Conservation (phyloP, 2,113 vertebrate species). For the Antechinus flavipes region DNA sequence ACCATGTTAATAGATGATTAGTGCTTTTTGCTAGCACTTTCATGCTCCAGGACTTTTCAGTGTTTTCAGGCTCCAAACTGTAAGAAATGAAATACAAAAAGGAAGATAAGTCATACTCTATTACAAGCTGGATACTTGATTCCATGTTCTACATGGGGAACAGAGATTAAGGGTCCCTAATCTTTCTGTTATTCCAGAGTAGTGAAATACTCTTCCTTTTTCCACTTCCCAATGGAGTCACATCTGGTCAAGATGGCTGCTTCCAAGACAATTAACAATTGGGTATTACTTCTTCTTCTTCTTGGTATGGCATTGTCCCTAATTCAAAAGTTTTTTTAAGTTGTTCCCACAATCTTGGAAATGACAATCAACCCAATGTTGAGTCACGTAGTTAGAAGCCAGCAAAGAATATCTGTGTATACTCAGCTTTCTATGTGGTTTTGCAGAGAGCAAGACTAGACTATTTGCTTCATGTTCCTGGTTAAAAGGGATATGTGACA, state of each 20-base stretch:
- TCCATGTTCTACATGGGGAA: neutral
- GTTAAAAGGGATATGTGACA: neutral
- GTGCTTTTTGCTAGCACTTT: neutral
- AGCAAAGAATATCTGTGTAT: neutral
- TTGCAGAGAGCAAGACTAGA: neutral
- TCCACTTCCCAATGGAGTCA: neutral
- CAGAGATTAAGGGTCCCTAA: neutral
- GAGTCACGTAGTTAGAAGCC: neutral
- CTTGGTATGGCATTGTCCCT: neutral
- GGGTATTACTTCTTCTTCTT: neutral
- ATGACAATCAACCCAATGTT: neutral
- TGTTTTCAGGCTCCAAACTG: neutral
- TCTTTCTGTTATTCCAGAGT: neutral
- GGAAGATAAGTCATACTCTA: neutral
- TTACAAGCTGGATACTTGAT: neutral
- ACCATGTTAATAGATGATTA: neutral
- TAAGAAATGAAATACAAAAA: neutral
- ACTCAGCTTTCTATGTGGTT: neutral
- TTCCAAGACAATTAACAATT: neutral
- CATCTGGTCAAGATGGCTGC: neutral
- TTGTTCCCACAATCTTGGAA: neutral
- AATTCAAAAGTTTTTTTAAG: neutral
- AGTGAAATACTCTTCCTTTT: neutral
- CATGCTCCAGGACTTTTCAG: neutral
- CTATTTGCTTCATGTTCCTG: neutral